phyloP scores from a whole-genome alignment of 2,797 vertebrate genomes.

The Melanotaenia parkinsoni region DNA sequence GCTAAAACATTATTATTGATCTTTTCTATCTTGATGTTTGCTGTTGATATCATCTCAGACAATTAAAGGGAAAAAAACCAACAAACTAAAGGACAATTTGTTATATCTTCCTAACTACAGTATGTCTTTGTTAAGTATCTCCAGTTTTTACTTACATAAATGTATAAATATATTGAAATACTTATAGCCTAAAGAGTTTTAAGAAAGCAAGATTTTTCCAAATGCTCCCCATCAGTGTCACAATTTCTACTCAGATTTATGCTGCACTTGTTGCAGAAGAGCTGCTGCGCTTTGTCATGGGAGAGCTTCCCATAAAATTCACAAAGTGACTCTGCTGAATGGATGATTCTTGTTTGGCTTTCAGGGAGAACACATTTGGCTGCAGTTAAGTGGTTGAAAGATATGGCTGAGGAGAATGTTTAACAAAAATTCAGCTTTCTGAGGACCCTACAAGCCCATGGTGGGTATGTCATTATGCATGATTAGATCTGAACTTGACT shows the following conservation, averaged over 20 bases:
- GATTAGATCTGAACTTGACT: background rate
- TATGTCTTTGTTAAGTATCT: constrained; percentile 20
- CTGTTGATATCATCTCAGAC: background rate
- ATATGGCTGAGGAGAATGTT: constrained; percentile 1
- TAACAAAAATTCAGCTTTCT: background rate
- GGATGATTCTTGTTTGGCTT: constrained; percentile 18
- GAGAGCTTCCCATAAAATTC: constrained; percentile 50
- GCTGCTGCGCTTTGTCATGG: background rate
- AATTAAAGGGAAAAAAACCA: background rate
- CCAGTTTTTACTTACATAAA: constrained; percentile 29
- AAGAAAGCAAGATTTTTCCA: constrained; percentile 20
- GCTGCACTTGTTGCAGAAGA: constrained; percentile 42
- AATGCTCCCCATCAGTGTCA: constrained; percentile 65
- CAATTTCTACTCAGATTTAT: constrained; percentile 59
- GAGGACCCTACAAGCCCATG: background rate
- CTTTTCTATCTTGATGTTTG: background rate
- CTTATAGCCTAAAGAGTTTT: background rate
- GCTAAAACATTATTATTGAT: background rate
- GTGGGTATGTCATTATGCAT: background rate
- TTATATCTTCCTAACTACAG: background rate
- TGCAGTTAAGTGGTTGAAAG: constrained; percentile 9
- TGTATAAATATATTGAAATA: constrained; percentile 16
- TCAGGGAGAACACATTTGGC: constrained; percentile 8
- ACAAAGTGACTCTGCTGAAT: constrained; percentile 15
- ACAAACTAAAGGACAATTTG: background rate